A percentile compares a stretch with the other conserved stretches of the same genome.
Conservation (phyloP, 35 echinoderm and acorn worm species). For the Antedon bifida region DNA sequence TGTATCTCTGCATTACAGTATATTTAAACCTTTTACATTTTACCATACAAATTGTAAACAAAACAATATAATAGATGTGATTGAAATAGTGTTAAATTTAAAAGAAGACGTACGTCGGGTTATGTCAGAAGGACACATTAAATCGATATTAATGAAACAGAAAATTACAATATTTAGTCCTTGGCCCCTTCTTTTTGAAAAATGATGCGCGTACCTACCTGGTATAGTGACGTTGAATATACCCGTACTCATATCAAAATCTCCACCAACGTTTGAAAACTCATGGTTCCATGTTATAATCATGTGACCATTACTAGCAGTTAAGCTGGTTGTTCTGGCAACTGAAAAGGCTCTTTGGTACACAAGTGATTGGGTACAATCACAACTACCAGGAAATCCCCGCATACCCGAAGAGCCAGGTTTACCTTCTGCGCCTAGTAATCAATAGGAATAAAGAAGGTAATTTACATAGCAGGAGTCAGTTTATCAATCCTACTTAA, state of each 20-base stretch:
- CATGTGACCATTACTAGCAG: conserved; percentile 39
- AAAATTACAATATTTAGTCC: too few relatives aligned
- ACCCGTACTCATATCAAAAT: conserved; percentile 51
- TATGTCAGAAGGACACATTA: too few relatives aligned
- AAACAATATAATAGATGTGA: too few relatives aligned
- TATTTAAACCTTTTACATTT: too few relatives aligned
- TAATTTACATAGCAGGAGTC: background rate
- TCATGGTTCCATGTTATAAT: conserved; percentile 56
- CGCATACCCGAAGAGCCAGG: conserved; percentile 30
- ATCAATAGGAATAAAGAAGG: background rate
- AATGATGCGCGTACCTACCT: conserved; percentile 17
- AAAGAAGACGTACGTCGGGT: too few relatives aligned
- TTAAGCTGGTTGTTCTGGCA: conserved; percentile 35
- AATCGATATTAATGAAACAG: too few relatives aligned
- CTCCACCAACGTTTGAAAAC: conserved; percentile 33
- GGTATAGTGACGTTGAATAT: conserved; percentile 58
- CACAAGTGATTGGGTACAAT: conserved; percentile 19
- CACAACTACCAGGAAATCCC: conserved; percentile 18
- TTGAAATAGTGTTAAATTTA: too few relatives aligned
- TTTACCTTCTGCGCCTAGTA: conserved; percentile 5
- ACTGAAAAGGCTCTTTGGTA: conserved; percentile 40
- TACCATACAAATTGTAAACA: too few relatives aligned
- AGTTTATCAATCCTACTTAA: background rate
- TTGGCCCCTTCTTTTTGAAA: too few relatives aligned
- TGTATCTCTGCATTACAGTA: too few relatives aligned